Percentiles rank a stretch among this genome's conserved stretches.
Evolutionary conservation across 2,888 invertebrate species (phyloP).

Genomic region (Gari tellinella): DNA sequence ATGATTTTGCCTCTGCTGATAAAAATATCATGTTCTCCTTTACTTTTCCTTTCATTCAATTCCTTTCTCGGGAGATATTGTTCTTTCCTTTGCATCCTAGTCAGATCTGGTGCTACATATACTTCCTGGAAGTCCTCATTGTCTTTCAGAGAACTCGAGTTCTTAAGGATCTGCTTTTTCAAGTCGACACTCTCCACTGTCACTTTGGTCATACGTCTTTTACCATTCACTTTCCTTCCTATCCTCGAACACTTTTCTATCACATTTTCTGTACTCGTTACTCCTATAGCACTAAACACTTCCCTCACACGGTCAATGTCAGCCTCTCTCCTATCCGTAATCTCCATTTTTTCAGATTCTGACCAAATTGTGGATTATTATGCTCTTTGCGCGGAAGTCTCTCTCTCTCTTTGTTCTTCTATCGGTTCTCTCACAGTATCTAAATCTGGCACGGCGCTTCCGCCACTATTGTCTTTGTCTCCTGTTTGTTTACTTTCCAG

Average conservation of each 20-base stretch:
- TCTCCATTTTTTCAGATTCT: too few species aligned
- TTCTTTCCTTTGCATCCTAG: conserved; percentile 1
- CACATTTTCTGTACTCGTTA: too few species aligned
- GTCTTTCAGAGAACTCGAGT: neutral
- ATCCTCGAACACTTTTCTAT: neutral
- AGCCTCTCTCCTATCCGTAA: too few species aligned
- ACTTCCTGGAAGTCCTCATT: neutral
- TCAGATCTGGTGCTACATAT: neutral
- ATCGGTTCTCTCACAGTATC: neutral
- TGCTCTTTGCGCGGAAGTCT: neutral
- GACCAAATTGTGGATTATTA: neutral
- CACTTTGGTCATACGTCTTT: neutral
- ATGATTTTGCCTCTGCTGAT: conserved; percentile 6
- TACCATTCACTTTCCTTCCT: neutral
- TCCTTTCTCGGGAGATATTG: neutral
- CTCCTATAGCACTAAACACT: too few species aligned
- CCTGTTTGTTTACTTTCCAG: neutral
- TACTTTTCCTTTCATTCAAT: neutral
- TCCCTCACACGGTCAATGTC: too few species aligned
- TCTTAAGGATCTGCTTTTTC: neutral
- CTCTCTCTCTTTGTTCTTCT: neutral
- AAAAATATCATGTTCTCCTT: conserved; percentile 7
- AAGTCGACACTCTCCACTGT: neutral
- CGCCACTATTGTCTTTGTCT: neutral
- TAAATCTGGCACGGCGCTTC: neutral